These are phyloP conservation scores for Lateolabrax maculatus DNA, from an alignment of 2,797 vertebrate genomes.

Conservation along the genomic window DNA sequence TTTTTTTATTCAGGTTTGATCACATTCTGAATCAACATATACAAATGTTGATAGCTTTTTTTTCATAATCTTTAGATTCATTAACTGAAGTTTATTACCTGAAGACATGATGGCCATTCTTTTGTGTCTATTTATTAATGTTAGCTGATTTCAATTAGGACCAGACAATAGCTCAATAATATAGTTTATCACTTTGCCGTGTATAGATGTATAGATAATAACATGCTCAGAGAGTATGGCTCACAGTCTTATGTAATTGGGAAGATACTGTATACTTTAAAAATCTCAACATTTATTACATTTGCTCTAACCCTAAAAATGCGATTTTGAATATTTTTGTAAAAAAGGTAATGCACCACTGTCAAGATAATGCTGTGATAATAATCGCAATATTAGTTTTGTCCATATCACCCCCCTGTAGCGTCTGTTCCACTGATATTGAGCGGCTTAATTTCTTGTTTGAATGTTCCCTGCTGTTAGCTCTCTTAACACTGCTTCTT, in stretches of 20 bases:
- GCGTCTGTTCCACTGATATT: constrained; percentile 1
- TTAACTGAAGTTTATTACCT: constrained; percentile 65
- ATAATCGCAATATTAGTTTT: constrained; percentile 6
- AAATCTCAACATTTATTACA: too few species aligned
- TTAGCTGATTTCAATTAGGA: neutral
- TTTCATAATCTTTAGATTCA: constrained; percentile 56
- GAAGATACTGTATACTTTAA: too few species aligned
- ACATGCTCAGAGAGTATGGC: neutral
- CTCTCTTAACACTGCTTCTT: constrained; percentile 42
- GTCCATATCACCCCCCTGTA: neutral
- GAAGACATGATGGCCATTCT: constrained; percentile 28
- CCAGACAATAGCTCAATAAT: neutral
- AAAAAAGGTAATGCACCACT: neutral
- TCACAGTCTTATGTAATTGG: neutral
- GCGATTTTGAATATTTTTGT: neutral
- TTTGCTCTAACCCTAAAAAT: too few species aligned
- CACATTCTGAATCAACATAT: constrained; percentile 49
- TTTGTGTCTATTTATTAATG: constrained; percentile 16
- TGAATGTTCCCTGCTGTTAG: constrained; percentile 48
- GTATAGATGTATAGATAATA: neutral
- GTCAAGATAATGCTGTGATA: constrained; percentile 13
- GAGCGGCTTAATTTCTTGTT: constrained; percentile 12
- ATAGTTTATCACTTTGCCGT: neutral
- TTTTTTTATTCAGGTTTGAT: constrained; percentile 73
- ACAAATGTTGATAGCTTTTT: constrained; percentile 43